Evolutionary conservation across 2,113 vertebrate species (phyloP), one percentile per base, ranked within the genome.

Genomic region (Syrmaticus mikado): DNA sequence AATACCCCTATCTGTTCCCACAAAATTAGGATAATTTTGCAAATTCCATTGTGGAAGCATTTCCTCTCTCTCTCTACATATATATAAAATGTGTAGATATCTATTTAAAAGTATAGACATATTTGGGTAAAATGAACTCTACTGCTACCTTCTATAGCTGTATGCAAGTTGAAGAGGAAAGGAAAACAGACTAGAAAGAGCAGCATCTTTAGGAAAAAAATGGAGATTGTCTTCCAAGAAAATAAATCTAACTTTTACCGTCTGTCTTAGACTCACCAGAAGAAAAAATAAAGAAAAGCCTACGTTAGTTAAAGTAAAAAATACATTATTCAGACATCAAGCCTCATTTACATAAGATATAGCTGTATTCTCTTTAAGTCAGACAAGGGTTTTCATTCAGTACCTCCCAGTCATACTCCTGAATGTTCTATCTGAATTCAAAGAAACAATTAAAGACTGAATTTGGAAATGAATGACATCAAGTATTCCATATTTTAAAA

Each of bases 141-240:
- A 38, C 67, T 46, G 3, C 20, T 70, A 21, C 13, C 73, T 41
- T 62, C 55, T 64, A 28, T 4, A 61, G 43, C 34, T 68, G 28
- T 21, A 65, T 3, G 18, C 10, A 30, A 4, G 16, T 8, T 40
- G 27, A 80, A 32, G 4, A 71, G 18, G 36, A 73, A 73, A 55
- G 6, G 5, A 55, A 48, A 50, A 20, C 8, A 70, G 22, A 36
- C 6, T 9, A 8, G 4, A 27, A 66, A 85, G 77, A 88, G 2
- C 8, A 53, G n/a, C 38, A 60, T 1, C 4, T 70, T 77, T 60
- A 17, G 53, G 11, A 82, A 65, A n/a, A 72, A 92, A 83, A 86
- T 2, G 0, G 36, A 67, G 2, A 65, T 65, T 10, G 34, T 22
- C 7, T 58, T 76, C 21, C 38, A 85, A 2, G 1, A 73, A 43